Conservation (phyloP, 2,113 vertebrate species). For the Ceuthmochares aereus region DNA sequence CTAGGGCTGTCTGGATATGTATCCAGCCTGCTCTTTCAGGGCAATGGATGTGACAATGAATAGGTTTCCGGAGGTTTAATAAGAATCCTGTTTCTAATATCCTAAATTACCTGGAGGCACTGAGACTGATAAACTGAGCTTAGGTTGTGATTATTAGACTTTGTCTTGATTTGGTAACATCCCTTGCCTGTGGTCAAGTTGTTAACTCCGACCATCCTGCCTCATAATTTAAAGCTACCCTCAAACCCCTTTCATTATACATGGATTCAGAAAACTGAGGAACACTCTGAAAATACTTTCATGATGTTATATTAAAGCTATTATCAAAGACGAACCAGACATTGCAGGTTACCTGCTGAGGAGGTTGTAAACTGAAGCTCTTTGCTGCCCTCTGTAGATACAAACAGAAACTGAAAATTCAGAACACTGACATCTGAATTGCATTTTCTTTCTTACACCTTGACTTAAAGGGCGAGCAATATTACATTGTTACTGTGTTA, state of each 20-base stretch:
- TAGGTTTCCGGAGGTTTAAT: conserved; percentile 32
- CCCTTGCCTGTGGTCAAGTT: conserved; percentile 1
- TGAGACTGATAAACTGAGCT: not conserved
- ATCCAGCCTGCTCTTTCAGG: not conserved
- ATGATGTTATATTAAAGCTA: not conserved
- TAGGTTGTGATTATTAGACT: not conserved
- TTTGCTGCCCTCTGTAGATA: conserved; percentile 80
- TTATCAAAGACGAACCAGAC: not conserved
- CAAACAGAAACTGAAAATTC: not conserved
- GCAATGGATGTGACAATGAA: not conserved
- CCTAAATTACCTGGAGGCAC: conserved; percentile 22
- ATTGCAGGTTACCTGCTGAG: not conserved
- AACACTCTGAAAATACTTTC: not conserved
- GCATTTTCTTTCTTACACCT: not conserved
- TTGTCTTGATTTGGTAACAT: not conserved
- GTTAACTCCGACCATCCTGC: not conserved
- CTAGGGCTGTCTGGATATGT: not conserved
- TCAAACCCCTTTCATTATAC: not conserved
- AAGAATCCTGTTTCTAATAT: conserved; percentile 57
- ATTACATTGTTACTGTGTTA: not conserved
- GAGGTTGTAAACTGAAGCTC: conserved; percentile 55
- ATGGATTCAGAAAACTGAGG: not conserved
- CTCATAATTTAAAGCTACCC: not conserved
- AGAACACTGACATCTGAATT: not conserved
- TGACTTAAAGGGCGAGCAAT: not conserved